Evolutionary conservation across 2,113 vertebrate genomes (phyloP).

Genomic region (Cyanoramphus novaezelandiae): DNA sequence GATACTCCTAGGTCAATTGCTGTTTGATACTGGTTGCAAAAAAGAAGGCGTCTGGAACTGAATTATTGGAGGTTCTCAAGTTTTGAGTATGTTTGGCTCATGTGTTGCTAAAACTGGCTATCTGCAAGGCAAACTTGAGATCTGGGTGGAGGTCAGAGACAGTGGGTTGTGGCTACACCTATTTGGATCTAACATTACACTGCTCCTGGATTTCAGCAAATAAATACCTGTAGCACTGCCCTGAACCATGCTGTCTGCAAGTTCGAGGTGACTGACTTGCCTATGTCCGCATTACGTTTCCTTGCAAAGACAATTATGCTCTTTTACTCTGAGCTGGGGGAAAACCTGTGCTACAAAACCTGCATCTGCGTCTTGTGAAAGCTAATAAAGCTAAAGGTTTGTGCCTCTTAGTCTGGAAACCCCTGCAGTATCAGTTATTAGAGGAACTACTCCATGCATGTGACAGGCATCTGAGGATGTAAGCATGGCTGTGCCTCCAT

Average conservation of each 20-base stretch:
- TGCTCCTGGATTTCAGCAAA: not conserved
- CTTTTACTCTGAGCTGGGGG: not conserved
- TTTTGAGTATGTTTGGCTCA: not conserved
- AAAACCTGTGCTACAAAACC: not conserved
- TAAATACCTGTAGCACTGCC: not conserved
- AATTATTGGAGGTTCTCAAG: not conserved
- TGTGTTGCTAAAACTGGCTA: not conserved
- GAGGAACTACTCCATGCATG: not conserved
- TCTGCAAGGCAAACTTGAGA: not conserved
- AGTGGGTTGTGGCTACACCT: not conserved
- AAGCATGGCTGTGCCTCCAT: not conserved
- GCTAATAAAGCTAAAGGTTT: not conserved
- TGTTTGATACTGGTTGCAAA: not conserved
- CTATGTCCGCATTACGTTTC: not conserved
- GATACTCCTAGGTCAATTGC: not conserved
- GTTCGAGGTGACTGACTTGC: not conserved
- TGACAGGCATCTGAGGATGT: not conserved
- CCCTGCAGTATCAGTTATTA: not conserved
- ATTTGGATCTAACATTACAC: not conserved
- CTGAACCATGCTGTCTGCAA: not conserved
- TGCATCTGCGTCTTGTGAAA: not conserved
- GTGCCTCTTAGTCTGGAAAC: not conserved
- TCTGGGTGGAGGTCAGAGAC: not conserved
- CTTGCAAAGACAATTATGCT: not conserved
- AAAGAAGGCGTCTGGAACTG: not conserved